Percentiles rank a stretch among this genome's conserved stretches.
These are phyloP conservation scores for Eupithecia insigniata DNA, from an alignment of 2,888 invertebrate species.

Conservation along the genomic window DNA sequence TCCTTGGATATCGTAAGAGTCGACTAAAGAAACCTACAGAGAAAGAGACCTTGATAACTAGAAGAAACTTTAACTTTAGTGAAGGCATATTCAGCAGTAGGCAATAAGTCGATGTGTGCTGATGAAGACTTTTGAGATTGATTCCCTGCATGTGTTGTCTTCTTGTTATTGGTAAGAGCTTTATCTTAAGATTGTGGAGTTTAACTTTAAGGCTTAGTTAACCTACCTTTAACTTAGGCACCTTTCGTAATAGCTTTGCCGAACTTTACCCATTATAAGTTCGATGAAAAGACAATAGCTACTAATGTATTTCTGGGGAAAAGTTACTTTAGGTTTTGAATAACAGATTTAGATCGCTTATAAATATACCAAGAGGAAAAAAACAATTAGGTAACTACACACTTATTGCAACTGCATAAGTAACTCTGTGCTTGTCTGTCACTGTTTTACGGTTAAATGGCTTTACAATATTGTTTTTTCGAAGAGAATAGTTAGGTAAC, in stretches of 20 bases:
- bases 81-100: too few species aligned
- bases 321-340: neutral
- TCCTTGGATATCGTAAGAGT: too few species aligned
- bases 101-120: too few species aligned
- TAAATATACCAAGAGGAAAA: neutral
- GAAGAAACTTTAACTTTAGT: too few species aligned
- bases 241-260: neutral
- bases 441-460: too few species aligned
- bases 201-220: neutral
- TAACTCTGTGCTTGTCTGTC: too few species aligned
- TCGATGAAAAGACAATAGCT: slow-evolving; percentile 33
- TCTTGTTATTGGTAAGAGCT: neutral
- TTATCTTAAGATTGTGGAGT: neutral
- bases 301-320: slow-evolving; percentile 8
- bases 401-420: too few species aligned
- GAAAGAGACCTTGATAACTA: too few species aligned
- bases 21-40: too few species aligned
- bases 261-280: slow-evolving; percentile 26
- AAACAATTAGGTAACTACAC: neutral
- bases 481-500: too few species aligned
- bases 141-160: neutral
- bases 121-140: too few species aligned
- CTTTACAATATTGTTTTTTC: too few species aligned
- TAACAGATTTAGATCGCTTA: neutral
- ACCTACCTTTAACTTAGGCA: neutral